A percentile compares a stretch with the other conserved stretches of the same genome.
Conservation (phyloP, 2,797 vertebrate genomes). For the Podarcis siculus region DNA sequence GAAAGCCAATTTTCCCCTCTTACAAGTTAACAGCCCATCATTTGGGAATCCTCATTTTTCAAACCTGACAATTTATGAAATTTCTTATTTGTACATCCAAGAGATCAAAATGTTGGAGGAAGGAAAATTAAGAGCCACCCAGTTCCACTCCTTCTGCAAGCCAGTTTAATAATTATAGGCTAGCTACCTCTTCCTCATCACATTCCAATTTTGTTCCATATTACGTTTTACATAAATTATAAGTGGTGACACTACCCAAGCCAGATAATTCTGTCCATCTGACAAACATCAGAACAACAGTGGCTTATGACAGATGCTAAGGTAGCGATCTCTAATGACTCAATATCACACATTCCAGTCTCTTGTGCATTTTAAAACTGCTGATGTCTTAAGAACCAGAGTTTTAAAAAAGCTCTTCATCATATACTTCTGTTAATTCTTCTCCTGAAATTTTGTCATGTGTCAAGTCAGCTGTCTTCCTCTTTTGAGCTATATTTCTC, state of each 20-base stretch:
- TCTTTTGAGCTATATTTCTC: background rate
- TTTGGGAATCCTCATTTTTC: conserved; percentile 21
- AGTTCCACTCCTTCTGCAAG: background rate
- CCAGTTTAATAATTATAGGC: conserved; percentile 29
- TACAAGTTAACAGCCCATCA: background rate
- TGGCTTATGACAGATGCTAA: background rate
- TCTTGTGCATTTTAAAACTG: background rate
- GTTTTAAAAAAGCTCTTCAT: background rate
- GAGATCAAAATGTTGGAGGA: conserved; percentile 37
- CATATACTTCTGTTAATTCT: background rate
- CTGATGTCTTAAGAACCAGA: background rate
- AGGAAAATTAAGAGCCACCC: conserved; percentile 49
- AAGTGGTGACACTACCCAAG: background rate
- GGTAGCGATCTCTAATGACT: background rate
- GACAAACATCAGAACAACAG: background rate
- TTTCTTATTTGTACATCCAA: conserved; percentile 52
- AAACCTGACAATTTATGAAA: conserved; percentile 50
- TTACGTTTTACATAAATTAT: background rate
- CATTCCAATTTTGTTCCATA: background rate
- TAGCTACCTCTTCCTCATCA: background rate
- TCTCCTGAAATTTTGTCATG: background rate
- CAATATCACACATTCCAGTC: background rate
- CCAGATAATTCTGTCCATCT: background rate
- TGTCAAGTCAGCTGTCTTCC: background rate
- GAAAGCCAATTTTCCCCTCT: background rate